Conservation (phyloP, 2,888 invertebrate genomes). For the Scaptomyza flava region DNA sequence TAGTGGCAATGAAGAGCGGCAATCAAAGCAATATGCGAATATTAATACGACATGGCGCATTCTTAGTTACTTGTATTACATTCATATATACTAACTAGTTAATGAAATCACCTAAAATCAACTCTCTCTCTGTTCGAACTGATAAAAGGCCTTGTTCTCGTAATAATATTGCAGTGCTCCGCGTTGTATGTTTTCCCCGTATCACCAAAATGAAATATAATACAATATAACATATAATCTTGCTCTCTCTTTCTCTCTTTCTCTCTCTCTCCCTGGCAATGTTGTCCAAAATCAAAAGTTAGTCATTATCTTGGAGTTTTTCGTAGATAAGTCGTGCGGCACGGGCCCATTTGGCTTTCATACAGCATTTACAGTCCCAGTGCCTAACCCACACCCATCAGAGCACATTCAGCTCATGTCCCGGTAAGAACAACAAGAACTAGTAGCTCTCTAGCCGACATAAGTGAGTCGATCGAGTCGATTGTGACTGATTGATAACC, state of each 20-base stretch:
- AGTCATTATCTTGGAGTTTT: constrained; percentile 77
- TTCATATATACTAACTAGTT: constrained; percentile 12
- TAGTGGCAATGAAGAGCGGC: neutral
- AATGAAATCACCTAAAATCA: constrained; percentile 39
- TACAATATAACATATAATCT: constrained; percentile 55
- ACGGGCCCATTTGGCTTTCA: constrained; percentile 35
- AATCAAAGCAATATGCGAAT: constrained; percentile 20
- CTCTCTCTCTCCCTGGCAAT: neutral
- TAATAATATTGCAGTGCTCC: constrained; percentile 53
- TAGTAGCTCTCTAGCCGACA: neutral
- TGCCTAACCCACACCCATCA: constrained; percentile 31
- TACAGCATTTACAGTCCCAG: constrained; percentile 46
- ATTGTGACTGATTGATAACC: constrained; percentile 21
- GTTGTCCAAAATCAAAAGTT: constrained; percentile 55
- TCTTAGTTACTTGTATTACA: constrained; percentile 40
- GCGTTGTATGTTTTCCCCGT: constrained; percentile 35
- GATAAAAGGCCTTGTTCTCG: constrained; percentile 49
- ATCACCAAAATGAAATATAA: constrained; percentile 74
- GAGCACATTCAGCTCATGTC: constrained; percentile 46
- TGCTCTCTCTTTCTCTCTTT: constrained; percentile 9
- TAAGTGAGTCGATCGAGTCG: constrained; percentile 11
- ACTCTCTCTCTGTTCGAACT: constrained; percentile 22
- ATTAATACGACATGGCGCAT: constrained; percentile 18
- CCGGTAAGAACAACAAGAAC: constrained; percentile 23
- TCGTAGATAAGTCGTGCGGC: constrained; percentile 73